Conservation (phyloP, 2,888 invertebrate species). For the Spisula subtruncata region DNA sequence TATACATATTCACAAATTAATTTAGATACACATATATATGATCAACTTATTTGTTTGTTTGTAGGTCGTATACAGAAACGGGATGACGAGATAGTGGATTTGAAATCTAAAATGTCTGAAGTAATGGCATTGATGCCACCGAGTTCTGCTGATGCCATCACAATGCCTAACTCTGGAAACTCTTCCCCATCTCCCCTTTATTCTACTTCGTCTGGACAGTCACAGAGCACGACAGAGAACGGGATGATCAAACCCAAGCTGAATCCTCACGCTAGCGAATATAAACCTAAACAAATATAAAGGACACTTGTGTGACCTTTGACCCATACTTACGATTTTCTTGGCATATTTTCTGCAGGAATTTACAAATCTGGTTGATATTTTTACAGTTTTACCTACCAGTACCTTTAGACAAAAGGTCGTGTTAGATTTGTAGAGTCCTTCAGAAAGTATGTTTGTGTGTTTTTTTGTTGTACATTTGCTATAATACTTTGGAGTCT, state of each 20-base stretch:
- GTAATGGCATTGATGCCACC: constrained; percentile 96
- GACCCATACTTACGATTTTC: constrained; percentile 41
- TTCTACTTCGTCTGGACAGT: constrained; percentile 68
- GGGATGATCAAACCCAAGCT: constrained; percentile 89
- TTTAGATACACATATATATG: no score
- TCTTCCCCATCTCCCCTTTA: constrained; percentile 81
- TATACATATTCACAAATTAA: no score
- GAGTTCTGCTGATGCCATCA: constrained; percentile 73
- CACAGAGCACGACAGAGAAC: constrained; percentile 61
- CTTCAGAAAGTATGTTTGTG: constrained; percentile 34
- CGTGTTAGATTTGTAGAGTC: constrained; percentile 33
- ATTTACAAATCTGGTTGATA: constrained; percentile 17
- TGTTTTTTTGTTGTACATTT: constrained; percentile 51
- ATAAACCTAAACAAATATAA: constrained; percentile 92
- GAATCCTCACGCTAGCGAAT: constrained; percentile 97
- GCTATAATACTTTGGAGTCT: constrained; percentile 42
- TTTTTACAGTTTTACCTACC: constrained; percentile 36
- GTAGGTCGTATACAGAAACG: constrained; percentile 94
- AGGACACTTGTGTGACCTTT: not conserved
- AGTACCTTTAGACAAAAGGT: constrained; percentile 25
- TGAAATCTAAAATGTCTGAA: constrained; percentile 96
- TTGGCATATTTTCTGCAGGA: constrained; percentile 28
- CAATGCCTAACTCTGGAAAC: constrained; percentile 71
- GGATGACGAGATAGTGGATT: constrained; percentile 96
- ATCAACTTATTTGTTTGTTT: constrained; percentile 80